These are phyloP conservation scores for Tragelaphus imberbis DNA, from an alignment of 2,113 vertebrate species.

Conservation along the genomic window DNA sequence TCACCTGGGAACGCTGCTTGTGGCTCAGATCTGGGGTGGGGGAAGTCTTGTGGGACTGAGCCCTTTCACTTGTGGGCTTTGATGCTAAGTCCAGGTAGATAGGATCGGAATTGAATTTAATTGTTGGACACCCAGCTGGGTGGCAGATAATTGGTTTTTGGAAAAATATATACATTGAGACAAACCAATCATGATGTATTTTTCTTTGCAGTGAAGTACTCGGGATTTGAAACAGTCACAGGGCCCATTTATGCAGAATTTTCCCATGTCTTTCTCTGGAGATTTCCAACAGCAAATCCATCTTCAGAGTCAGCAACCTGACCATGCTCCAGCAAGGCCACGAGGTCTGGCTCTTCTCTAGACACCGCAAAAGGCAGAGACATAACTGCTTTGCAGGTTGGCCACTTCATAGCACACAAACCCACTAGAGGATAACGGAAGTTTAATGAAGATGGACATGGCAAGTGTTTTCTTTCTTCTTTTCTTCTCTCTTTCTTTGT, in stretches of 20 bases:
- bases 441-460: neutral
- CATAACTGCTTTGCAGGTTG: neutral
- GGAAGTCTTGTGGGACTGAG: neutral
- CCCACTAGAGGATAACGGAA: neutral
- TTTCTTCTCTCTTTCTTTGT: slow-evolving; percentile 62
- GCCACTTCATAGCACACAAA: neutral
- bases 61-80: neutral
- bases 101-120: neutral
- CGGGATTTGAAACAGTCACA: neutral
- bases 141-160: neutral
- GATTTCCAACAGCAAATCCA: neutral
- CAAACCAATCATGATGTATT: neutral
- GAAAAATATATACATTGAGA: neutral
- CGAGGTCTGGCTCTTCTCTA: neutral
- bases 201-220: neutral
- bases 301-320: neutral
- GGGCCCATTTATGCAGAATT: neutral
- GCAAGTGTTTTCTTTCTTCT: neutral
- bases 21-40: neutral
- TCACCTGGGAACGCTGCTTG: neutral
- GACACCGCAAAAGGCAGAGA: rapidly evolving
- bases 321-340: neutral
- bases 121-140: neutral
- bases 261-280: neutral
- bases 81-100: neutral